Conservation (phyloP, 2,113 vertebrate genomes). For the Corythoichthys intestinalis region DNA sequence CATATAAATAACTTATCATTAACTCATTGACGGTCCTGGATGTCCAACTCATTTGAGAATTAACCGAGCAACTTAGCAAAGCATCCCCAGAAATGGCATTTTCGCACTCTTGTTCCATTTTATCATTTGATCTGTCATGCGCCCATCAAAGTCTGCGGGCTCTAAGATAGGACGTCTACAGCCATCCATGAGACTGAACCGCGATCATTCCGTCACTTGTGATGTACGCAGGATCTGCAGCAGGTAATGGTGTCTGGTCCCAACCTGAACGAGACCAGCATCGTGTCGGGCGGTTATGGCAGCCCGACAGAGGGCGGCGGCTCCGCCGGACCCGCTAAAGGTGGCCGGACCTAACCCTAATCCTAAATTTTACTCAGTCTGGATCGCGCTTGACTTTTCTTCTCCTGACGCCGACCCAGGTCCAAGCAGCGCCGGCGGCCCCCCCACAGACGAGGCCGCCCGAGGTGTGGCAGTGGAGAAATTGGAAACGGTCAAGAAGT, state of each 20-base stretch:
- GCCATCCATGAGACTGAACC: neutral
- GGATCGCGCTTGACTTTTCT: neutral
- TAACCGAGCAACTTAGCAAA: no score
- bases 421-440: constrained; percentile 74
- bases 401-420: constrained; percentile 63
- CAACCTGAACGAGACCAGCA: constrained; percentile 95
- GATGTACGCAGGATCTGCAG: constrained; percentile 82
- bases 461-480: constrained; percentile 92
- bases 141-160: no score
- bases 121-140: no score
- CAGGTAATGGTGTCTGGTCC: constrained; percentile 98
- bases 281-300: constrained; percentile 93
- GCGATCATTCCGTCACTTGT: neutral
- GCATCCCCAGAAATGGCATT: no score
- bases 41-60: no score
- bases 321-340: constrained; percentile 83
- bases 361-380: neutral
- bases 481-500: constrained; percentile 90
- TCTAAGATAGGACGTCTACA: no score
- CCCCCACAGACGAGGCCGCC: constrained; percentile 76
- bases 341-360: constrained; percentile 45
- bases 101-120: no score
- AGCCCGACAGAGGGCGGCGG: constrained; percentile 91
- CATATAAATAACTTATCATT: no score
- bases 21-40: no score